Evolutionary conservation across 2,888 invertebrate genomes (phyloP).

Genomic region (Neria commutata): DNA sequence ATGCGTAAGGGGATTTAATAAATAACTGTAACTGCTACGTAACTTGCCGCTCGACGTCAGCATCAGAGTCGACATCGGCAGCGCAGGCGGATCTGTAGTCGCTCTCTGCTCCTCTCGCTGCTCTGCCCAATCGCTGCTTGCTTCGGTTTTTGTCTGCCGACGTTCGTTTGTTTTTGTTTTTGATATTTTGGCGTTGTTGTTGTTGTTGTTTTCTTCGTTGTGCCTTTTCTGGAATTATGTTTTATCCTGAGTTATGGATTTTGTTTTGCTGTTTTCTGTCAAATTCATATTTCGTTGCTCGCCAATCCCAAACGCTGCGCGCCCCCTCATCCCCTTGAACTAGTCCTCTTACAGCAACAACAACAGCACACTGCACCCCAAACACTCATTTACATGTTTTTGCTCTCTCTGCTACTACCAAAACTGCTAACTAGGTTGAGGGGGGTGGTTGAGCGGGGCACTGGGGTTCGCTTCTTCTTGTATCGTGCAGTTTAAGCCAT

Average conservation of each 20-base stretch:
- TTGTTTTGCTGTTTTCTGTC: slow-evolving; percentile 59
- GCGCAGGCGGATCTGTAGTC: background rate
- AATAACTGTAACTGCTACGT: slow-evolving; percentile 56
- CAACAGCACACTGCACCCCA: slow-evolving; percentile 24
- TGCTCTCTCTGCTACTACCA: too few species aligned
- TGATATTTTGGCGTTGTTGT: slow-evolving; percentile 22
- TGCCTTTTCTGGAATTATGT: slow-evolving; percentile 53
- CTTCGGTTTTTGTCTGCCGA: slow-evolving; percentile 34
- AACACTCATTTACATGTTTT: slow-evolving; percentile 50
- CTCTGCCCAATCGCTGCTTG: slow-evolving; percentile 22
- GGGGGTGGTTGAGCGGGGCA: slow-evolving; percentile 6
- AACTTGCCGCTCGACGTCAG: slow-evolving; percentile 18
- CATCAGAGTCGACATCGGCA: too few species aligned
- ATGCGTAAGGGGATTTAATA: slow-evolving; percentile 60
- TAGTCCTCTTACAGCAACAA: slow-evolving; percentile 6
- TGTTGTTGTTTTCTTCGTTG: slow-evolving; percentile 31
- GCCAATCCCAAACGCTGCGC: slow-evolving; percentile 22
- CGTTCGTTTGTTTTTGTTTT: slow-evolving; percentile 33
- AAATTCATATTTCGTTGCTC: slow-evolving; percentile 55
- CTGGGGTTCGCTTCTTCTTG: slow-evolving; percentile 23
- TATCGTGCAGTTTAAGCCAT: slow-evolving; percentile 37
- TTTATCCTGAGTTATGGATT: slow-evolving; percentile 60
- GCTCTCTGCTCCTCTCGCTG: slow-evolving; percentile 7
- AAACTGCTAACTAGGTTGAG: too few species aligned
- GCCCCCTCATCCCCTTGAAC: background rate